Conservation (phyloP, 1,140 invertebrate genomes). For the Zaprionus ghesquierei region DNA sequence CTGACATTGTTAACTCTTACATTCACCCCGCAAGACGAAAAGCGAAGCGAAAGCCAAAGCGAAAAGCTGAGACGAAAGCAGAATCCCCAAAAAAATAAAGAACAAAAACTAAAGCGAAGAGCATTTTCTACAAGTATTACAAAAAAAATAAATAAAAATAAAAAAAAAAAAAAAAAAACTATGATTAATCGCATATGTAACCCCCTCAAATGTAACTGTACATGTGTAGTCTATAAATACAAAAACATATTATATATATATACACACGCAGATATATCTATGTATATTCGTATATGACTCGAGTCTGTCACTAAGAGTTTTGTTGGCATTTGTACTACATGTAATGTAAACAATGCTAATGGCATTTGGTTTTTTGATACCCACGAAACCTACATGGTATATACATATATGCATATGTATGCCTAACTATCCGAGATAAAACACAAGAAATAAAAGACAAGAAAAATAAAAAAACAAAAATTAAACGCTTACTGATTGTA, state of each 20-base stretch:
- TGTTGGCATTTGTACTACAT: slow-evolving; percentile 23
- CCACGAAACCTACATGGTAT: slow-evolving; percentile 13
- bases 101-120: slow-evolving; percentile 38
- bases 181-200: slow-evolving; percentile 21
- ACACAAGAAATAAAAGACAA: slow-evolving; percentile 13
- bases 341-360: slow-evolving; percentile 41
- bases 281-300: neutral
- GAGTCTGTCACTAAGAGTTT: neutral
- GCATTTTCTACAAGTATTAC: slow-evolving; percentile 65
- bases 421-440: slow-evolving; percentile 12
- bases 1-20: slow-evolving; percentile 79
- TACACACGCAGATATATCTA: slow-evolving; percentile 5
- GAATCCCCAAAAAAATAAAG: neutral
- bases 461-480: slow-evolving; percentile 37
- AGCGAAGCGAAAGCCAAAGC: slow-evolving; percentile 18
- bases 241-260: slow-evolving; percentile 16
- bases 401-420: neutral
- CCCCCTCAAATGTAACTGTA: neutral
- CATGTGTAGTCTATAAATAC: neutral
- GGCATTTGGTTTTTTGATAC: slow-evolving; percentile 62
- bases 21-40: slow-evolving; percentile 70
- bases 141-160: slow-evolving; percentile 27
- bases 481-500: slow-evolving; percentile 76
- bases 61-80: neutral
- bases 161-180: slow-evolving; percentile 27